phyloP scores from a whole-genome alignment of 2,797 vertebrate genomes.

The Tenualosa thibaudeaui region DNA sequence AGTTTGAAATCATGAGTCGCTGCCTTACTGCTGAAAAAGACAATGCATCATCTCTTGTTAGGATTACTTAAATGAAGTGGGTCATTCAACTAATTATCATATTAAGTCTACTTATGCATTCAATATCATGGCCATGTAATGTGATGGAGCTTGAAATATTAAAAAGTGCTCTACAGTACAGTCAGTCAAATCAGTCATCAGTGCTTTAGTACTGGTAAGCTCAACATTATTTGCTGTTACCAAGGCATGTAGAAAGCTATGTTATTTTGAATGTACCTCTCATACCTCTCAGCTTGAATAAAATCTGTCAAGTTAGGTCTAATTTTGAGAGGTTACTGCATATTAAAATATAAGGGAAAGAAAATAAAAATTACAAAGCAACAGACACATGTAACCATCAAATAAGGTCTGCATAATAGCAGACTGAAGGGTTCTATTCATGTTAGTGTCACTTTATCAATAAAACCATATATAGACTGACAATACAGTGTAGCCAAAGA shows the following conservation, averaged over 20 bases:
- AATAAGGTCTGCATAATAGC: no score
- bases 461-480: no score
- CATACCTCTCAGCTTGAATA: no score
- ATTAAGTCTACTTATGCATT: neutral
- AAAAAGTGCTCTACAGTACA: neutral
- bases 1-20: neutral
- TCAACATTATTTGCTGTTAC: neutral
- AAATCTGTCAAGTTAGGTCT: no score
- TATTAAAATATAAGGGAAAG: no score
- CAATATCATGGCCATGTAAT: neutral
- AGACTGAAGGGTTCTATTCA: no score
- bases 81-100: neutral
- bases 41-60: neutral
- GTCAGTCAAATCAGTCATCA: neutral
- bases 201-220: neutral
- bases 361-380: no score
- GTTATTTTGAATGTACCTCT: neutral
- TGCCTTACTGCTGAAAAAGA: constrained; percentile 10
- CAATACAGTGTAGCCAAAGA: no score
- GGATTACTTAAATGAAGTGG: neutral
- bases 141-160: neutral
- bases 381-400: no score
- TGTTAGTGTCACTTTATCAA: no score
- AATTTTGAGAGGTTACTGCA: no score
- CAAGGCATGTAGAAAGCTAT: neutral